Conservation (phyloP, 2,888 invertebrate genomes). For the Habrosyne pyritoides region DNA sequence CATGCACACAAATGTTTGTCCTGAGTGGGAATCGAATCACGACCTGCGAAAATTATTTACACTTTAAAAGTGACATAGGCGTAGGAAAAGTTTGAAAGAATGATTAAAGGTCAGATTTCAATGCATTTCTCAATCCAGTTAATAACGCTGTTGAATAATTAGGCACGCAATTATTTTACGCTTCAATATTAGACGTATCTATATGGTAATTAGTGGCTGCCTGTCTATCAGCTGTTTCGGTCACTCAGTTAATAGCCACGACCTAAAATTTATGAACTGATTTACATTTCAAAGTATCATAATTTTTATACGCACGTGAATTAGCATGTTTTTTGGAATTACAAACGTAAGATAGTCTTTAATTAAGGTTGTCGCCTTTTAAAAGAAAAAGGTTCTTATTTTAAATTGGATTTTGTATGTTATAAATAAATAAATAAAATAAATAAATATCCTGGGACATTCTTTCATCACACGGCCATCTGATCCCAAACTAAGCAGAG, state of each 20-base stretch:
- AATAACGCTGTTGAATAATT: constrained; percentile 22
- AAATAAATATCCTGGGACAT: no score
- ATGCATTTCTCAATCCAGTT: constrained; percentile 3
- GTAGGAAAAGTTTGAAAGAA: no score
- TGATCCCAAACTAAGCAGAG: no score
- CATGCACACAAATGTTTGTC: no score
- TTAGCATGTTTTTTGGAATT: constrained; percentile 18
- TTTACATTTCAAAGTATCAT: constrained; percentile 30
- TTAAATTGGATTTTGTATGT: no score
- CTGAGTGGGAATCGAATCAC: no score
- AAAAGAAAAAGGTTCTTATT: no score
- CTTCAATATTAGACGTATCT: neutral
- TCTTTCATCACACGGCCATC: no score
- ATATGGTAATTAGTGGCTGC: neutral
- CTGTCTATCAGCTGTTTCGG: neutral
- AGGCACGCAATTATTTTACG: constrained; percentile 3
- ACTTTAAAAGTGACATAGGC: no score
- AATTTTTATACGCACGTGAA: constrained; percentile 17
- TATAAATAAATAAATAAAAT: no score
- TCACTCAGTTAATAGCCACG: constrained; percentile 4
- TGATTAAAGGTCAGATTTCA: neutral
- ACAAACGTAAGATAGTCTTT: neutral
- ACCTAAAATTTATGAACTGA: constrained; percentile 12
- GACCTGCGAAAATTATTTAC: no score
- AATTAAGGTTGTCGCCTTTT: neutral